Evolutionary conservation across 2,888 invertebrate genomes (phyloP).

Genomic region (Theristus sp.): DNA sequence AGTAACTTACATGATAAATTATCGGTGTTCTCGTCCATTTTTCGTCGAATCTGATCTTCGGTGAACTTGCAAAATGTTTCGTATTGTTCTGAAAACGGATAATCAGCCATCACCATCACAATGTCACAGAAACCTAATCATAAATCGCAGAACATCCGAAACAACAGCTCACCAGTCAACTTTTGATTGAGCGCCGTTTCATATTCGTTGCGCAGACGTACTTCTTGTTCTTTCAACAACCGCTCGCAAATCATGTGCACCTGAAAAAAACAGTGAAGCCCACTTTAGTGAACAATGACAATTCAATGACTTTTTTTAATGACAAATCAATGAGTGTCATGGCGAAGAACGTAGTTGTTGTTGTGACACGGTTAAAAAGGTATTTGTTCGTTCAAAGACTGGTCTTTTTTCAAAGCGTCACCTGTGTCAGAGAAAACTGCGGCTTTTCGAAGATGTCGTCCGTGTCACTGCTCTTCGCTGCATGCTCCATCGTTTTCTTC

Average conservation of each 20-base stretch:
- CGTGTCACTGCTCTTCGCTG: not conserved
- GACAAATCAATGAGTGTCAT: too few species aligned
- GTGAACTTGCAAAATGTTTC: constrained; percentile 97
- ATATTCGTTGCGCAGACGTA: constrained; percentile 77
- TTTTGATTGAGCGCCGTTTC: constrained; percentile 76
- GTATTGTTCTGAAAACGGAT: constrained; percentile 57
- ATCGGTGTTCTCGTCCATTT: not conserved
- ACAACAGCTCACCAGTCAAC: constrained; percentile 44
- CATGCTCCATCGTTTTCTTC: not conserved
- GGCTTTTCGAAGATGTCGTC: not conserved
- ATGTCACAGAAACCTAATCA: not conserved
- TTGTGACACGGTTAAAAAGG: too few species aligned
- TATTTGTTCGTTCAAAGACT: too few species aligned
- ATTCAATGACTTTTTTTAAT: too few species aligned
- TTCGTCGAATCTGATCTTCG: constrained; percentile 79
- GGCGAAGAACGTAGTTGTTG: too few species aligned
- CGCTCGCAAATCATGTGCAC: constrained; percentile 91
- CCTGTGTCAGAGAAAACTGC: constrained; percentile 5
- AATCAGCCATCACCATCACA: not conserved
- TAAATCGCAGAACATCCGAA: not conserved
- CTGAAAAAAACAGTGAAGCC: constrained; percentile 38
- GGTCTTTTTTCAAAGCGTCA: too few species aligned
- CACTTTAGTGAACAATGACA: too few species aligned
- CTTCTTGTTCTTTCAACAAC: constrained; percentile 84
- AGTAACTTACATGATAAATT: not conserved